Evolutionary conservation across 1,140 invertebrate genomes (phyloP), one percentile per base, ranked within the genome.

Genomic region (Oedothorax gibbosus): DNA sequence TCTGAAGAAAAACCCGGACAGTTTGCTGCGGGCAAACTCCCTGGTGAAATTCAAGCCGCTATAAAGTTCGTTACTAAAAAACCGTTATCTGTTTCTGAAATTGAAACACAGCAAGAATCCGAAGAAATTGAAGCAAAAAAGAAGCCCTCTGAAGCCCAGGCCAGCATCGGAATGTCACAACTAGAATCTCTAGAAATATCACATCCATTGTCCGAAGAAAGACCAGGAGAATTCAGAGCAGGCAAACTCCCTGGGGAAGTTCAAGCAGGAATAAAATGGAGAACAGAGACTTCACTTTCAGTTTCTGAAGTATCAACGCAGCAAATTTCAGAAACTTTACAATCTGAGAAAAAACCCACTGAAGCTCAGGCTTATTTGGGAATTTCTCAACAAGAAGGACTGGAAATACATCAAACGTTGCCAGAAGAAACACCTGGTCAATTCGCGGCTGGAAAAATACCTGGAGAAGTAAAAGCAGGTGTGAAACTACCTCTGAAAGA

Each of bases 281-380:
- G 76, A 14, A 79, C 83, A 51, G 57, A 80, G 20, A 78, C 79
- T 75, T 65, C 76, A 7, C 5, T 87, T 5, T 20, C 68, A 21
- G 75, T 87, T 15, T 76, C 20, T n/a, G 86, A 85, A 75, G 57
- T 69, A 60, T 64, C 57, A 49, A 71, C 75, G 21, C 51, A 86
- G 62, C 60, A 72, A 57, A 66, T 5, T 12, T 21, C 72, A 15
- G 86, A 82, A n/a, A 64, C 85, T 49, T 64, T 12, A 91, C 91
- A 84, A 71, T 66, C 86, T 21, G 79, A 78, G 11, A 87, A 88
- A 84, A 81, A 88, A 18, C 86, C 87, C 14, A 56, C 76, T 64
- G 79, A 87, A 53, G 79, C 86, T 71, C 21, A 76, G 75, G 86
- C 87, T 49, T 62, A 53, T 8, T 51, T 77, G 4, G 57, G 20